A percentile compares a stretch with the other conserved stretches of the same genome.
Evolutionary conservation across 2,113 vertebrate species (phyloP).

Genomic region (Geococcyx californianus): DNA sequence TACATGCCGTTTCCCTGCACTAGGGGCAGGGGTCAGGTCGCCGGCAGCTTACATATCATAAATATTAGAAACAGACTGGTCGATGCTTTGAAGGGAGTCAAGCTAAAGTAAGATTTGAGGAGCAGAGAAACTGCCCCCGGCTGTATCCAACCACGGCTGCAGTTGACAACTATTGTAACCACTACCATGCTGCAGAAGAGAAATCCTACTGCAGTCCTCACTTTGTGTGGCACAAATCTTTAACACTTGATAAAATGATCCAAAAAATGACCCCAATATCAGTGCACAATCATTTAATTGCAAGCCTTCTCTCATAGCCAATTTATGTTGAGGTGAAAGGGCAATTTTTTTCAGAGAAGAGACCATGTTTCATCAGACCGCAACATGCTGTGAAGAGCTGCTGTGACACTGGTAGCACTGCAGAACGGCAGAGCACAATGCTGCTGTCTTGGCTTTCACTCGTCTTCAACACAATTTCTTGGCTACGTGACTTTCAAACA

Average conservation of each 20-base stretch:
- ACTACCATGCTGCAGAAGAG: background rate
- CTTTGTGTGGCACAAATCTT: background rate
- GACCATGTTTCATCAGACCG: background rate
- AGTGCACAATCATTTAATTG: background rate
- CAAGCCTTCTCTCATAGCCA: background rate
- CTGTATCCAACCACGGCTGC: background rate
- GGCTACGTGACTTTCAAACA: background rate
- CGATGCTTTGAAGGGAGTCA: constrained; percentile 74
- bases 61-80: constrained; percentile 76
- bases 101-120: constrained; percentile 41
- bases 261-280: background rate
- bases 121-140: constrained; percentile 26
- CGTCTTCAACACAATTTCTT: background rate
- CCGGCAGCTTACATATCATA: constrained; percentile 53
- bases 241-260: background rate
- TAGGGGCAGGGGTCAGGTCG: constrained; percentile 23
- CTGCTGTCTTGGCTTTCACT: background rate
- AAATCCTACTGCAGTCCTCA: background rate
- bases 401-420: background rate
- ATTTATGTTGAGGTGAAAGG: background rate
- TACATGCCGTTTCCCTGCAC: background rate
- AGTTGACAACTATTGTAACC: background rate
- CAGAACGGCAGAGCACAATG: accelerated
- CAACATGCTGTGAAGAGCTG: background rate
- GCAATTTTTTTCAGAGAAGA: background rate